Evolutionary conservation across 2,888 invertebrate genomes (phyloP).

Genomic region (Stictocephala bisonia): DNA sequence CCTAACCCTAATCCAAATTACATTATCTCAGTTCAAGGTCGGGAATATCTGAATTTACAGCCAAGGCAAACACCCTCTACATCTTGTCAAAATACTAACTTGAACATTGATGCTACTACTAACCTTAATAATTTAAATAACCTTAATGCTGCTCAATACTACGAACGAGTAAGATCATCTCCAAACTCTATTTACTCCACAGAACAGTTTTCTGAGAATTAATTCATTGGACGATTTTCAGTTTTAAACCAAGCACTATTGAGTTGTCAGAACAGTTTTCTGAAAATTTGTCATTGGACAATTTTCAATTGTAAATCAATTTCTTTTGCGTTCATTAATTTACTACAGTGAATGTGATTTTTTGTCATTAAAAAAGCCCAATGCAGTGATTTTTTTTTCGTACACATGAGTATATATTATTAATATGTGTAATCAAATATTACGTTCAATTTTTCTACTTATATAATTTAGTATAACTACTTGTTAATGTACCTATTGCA

Average conservation of each 20-base stretch:
- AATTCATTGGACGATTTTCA: conserved; percentile 19
- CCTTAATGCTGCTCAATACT: too few relatives aligned
- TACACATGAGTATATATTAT: neutral
- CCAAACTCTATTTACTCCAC: conserved; percentile 13
- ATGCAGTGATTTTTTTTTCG: too few relatives aligned
- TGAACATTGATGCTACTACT: conserved; percentile 18
- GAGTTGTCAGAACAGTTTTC: neutral
- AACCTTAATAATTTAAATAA: too few relatives aligned
- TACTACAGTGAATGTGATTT: conserved; percentile 6
- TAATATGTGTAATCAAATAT: neutral
- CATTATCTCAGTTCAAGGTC: conserved; percentile 23
- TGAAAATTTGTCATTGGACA: neutral
- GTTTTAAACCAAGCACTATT: neutral
- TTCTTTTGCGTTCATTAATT: conserved; percentile 9
- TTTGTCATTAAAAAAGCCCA: neutral
- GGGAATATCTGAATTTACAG: conserved; percentile 20
- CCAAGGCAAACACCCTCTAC: conserved; percentile 12
- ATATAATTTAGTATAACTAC: neutral
- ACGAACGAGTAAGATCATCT: conserved; percentile 22
- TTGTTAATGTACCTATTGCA: conserved; percentile 19
- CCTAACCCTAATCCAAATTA: conserved; percentile 18
- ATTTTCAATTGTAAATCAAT: neutral
- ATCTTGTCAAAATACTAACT: conserved; percentile 6
- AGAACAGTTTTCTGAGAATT: conserved; percentile 30
- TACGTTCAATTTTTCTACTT: conserved; percentile 1